Evolutionary conservation across 2,888 invertebrate species (phyloP).

Genomic region (Phengaris alcon): DNA sequence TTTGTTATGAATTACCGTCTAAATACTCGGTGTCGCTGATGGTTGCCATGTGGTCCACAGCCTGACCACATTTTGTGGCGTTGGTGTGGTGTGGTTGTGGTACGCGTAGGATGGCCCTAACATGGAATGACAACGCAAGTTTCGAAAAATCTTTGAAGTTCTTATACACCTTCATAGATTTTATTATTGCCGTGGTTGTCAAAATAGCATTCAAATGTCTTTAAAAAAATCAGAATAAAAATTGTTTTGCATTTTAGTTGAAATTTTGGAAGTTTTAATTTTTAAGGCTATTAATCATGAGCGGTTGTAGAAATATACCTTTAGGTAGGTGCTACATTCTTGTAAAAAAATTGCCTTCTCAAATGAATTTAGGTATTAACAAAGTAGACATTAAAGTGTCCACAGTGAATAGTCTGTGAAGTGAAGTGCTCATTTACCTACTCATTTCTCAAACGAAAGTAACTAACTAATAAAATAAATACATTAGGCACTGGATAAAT

Average conservation of each 20-base stretch:
- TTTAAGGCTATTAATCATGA: constrained; percentile 57
- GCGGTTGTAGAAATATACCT: constrained; percentile 72
- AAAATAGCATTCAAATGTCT: background rate
- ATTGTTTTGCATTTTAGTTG: background rate
- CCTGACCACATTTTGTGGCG: too few species aligned
- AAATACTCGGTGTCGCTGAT: too few species aligned
- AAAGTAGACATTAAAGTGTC: background rate
- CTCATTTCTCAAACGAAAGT: too few species aligned
- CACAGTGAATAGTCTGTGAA: background rate
- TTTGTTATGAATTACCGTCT: too few species aligned
- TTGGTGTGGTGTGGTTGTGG: too few species aligned
- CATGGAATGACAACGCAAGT: too few species aligned
- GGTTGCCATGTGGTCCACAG: too few species aligned
- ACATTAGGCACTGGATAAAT: too few species aligned
- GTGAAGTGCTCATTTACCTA: too few species aligned
- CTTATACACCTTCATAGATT: constrained; percentile 3
- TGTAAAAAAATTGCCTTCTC: background rate
- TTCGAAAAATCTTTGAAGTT: background rate
- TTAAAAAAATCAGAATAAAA: background rate
- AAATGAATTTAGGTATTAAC: background rate
- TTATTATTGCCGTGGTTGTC: background rate
- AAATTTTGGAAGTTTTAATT: constrained; percentile 22
- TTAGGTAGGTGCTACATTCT: constrained; percentile 52
- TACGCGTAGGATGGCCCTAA: too few species aligned
- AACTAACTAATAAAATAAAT: too few species aligned